Conservation (phyloP, 1,140 invertebrate genomes). For the Vanessa atalanta region DNA sequence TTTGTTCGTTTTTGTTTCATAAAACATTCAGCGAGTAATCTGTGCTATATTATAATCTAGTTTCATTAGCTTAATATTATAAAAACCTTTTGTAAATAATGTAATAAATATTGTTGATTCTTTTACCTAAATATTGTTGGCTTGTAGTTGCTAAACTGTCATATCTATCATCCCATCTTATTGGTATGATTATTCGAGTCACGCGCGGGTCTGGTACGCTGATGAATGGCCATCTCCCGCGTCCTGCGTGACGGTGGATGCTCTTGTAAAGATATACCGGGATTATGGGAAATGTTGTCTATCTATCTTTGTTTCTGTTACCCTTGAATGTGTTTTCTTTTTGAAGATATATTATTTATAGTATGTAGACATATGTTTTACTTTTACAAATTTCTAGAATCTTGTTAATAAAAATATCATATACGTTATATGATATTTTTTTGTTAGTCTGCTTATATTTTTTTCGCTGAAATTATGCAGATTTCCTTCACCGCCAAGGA, state of each 20-base stretch:
- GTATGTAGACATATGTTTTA: no score
- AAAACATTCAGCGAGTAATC: no score
- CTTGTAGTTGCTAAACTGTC: constrained; percentile 2
- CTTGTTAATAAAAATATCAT: no score
- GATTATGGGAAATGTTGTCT: constrained; percentile 3
- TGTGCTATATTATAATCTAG: no score
- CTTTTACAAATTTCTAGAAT: no score
- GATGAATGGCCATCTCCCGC: neutral
- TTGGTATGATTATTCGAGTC: neutral
- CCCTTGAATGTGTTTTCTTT: neutral
- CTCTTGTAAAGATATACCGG: constrained; percentile 1
- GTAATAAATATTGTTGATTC: neutral
- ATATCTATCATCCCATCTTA: neutral
- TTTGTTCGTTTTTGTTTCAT: no score
- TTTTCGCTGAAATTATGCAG: no score
- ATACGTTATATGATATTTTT: no score
- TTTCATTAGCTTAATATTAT: no score
- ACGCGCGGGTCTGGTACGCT: neutral
- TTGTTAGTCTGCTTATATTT: no score
- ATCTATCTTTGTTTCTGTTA: neutral
- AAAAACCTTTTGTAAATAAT: no score
- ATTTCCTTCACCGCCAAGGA: no score
- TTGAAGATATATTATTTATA: neutral
- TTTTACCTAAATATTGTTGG: neutral
- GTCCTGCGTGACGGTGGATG: neutral